Percentiles rank a stretch among this genome's conserved stretches.
phyloP scores from a whole-genome alignment of 2,113 vertebrate genomes.

The Tautogolabrus adspersus region DNA sequence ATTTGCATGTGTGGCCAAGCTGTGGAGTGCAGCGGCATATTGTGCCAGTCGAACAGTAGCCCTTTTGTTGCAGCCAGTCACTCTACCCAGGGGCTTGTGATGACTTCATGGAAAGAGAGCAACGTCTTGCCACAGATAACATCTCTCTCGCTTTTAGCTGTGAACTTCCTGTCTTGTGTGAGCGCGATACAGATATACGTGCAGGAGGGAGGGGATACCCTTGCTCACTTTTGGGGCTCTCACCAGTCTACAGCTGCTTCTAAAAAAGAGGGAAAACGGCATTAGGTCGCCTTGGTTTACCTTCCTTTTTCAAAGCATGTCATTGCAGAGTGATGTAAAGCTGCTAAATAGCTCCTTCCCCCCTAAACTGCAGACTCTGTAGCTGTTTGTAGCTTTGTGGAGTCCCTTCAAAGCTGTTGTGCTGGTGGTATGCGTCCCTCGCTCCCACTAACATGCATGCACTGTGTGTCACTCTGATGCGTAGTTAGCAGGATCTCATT shows the following conservation, averaged over 20 bases:
- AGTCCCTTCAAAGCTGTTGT: conserved; percentile 23
- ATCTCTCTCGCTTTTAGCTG: conserved; percentile 80
- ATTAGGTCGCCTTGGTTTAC: neutral
- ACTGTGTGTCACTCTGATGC: neutral
- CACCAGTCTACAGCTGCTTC: conserved; percentile 1
- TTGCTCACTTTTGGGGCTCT: conserved; percentile 21
- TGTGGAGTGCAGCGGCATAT: conserved; percentile 60
- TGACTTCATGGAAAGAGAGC: conserved; percentile 88
- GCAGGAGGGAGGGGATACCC: conserved; percentile 77
- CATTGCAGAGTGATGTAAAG: conserved; percentile 27
- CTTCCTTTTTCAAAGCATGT: conserved; percentile 2
- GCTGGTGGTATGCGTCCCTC: conserved; percentile 27
- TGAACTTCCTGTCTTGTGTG: conserved; percentile 83
- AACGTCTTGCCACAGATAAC: conserved; percentile 81
- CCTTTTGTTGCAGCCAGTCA: conserved; percentile 73
- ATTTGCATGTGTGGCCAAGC: conserved; percentile 78
- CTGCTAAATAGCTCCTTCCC: conserved; percentile 45
- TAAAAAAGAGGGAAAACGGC: neutral
- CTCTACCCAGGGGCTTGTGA: conserved; percentile 62
- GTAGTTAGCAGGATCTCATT: conserved; percentile 38
- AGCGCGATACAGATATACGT: conserved; percentile 59
- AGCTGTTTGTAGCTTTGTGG: conserved; percentile 16
- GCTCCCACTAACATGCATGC: conserved; percentile 11
- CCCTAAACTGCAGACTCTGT: conserved; percentile 49
- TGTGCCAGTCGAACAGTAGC: conserved; percentile 73